A percentile compares a stretch with the other conserved stretches of the same genome.
phyloP scores from a whole-genome alignment of 2,888 invertebrate genomes.

The Drosophila ochracea region DNA sequence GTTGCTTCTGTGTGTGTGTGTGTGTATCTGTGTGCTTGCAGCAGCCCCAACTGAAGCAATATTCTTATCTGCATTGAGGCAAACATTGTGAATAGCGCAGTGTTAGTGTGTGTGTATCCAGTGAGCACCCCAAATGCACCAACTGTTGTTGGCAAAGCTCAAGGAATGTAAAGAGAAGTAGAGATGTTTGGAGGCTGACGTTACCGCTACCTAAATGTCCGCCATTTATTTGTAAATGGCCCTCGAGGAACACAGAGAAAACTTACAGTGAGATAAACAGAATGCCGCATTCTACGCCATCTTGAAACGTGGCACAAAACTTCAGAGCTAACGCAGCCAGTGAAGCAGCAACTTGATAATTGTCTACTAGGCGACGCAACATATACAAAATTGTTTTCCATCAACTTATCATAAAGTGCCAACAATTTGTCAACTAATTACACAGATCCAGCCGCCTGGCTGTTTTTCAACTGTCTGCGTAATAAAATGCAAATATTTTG shows the following conservation, averaged over 20 bases:
- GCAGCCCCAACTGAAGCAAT: conserved; percentile 59
- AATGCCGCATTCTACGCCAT: conserved; percentile 45
- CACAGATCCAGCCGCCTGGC: conserved; percentile 10
- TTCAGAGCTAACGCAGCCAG: conserved; percentile 31
- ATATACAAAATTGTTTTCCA: conserved; percentile 7
- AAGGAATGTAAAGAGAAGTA: conserved; percentile 33
- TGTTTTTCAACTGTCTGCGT: background rate
- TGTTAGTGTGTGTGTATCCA: conserved; percentile 19
- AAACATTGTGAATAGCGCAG: conserved; percentile 47
- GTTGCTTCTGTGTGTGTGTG: conserved; percentile 23
- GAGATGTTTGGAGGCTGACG: conserved; percentile 18
- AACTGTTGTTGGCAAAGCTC: conserved; percentile 61
- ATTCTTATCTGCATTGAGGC: conserved; percentile 81
- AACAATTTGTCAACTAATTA: conserved; percentile 39
- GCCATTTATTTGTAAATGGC: conserved; percentile 80
- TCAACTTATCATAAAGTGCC: conserved; percentile 11
- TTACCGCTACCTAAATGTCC: conserved; percentile 67
- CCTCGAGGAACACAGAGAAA: conserved; percentile 55
- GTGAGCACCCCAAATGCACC: conserved; percentile 51
- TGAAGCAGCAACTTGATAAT: conserved; percentile 53
- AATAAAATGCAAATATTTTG: conserved; percentile 9
- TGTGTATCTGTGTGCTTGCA: conserved; percentile 34
- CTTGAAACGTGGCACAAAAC: conserved; percentile 31
- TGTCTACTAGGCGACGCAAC: conserved; percentile 11
- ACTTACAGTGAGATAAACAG: conserved; percentile 44